Conservation (phyloP, 2,797 vertebrate genomes). For the Gobio occitaniae region DNA sequence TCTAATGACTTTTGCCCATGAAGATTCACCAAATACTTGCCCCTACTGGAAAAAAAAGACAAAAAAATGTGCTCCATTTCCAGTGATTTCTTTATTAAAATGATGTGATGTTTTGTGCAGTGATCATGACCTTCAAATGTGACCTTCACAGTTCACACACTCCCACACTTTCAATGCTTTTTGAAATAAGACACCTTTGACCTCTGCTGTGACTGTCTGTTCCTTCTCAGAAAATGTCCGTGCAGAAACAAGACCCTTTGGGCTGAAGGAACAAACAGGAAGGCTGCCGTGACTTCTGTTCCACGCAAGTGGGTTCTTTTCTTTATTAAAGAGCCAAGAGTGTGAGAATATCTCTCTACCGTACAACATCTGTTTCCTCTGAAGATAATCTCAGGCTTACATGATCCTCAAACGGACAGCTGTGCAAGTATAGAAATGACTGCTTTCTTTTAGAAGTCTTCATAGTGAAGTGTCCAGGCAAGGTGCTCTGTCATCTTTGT, state of each 20-base stretch:
- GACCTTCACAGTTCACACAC: not conserved
- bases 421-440: not conserved
- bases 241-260: not conserved
- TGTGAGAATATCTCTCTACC: conserved; percentile 32
- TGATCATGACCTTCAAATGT: conserved; percentile 7
- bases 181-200: conserved; percentile 40
- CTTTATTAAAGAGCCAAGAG: conserved; percentile 43
- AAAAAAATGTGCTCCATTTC: not conserved
- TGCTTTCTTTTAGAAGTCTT: conserved; percentile 23
- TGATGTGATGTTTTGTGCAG: not conserved
- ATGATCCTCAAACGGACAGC: conserved; percentile 35
- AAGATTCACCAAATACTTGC: not conserved
- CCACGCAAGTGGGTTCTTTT: conserved; percentile 11
- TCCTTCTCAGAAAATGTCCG: not conserved
- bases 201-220: conserved; percentile 25
- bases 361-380: conserved; percentile 46
- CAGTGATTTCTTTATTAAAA: not conserved
- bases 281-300: not conserved
- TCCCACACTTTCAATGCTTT: not conserved
- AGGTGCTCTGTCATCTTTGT: conserved; percentile 1
- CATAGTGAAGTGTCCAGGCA: not conserved
- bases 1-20: not conserved
- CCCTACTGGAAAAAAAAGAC: not conserved
- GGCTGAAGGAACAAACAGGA: conserved; percentile 11
- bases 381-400: conserved; percentile 43